These are phyloP conservation scores for Streblospio benedicti DNA, from an alignment of 1,140 invertebrate genomes.

Conservation along the genomic window DNA sequence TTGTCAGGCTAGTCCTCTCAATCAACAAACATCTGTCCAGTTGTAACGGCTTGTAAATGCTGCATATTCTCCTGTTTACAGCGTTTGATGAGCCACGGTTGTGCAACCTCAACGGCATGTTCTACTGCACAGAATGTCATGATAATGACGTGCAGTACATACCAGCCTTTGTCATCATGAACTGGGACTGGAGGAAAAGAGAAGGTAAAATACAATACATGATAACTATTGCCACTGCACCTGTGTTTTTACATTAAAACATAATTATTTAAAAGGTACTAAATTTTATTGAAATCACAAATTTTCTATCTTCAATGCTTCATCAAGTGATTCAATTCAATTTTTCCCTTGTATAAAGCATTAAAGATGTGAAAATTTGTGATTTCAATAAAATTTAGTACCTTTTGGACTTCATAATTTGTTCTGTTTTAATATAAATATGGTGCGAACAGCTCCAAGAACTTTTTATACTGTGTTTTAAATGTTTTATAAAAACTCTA, in stretches of 20 bases:
- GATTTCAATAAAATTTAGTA: no score
- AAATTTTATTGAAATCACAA: no score
- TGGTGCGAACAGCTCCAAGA: no score
- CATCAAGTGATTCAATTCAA: neutral
- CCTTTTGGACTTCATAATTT: no score
- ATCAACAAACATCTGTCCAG: no score
- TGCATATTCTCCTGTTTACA: no score
- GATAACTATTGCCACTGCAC: conserved; percentile 51
- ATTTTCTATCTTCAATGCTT: neutral
- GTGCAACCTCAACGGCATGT: conserved; percentile 73
- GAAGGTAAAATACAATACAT: conserved; percentile 66
- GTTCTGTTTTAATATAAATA: no score
- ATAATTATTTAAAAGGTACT: no score
- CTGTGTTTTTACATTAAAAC: neutral
- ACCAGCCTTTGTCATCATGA: conserved; percentile 78
- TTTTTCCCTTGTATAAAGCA: neutral
- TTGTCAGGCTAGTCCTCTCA: no score
- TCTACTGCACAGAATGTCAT: conserved; percentile 83
- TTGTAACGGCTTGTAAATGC: no score
- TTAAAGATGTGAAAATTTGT: no score
- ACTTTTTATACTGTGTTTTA: neutral
- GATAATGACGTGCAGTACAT: conserved; percentile 64
- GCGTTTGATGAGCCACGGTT: conserved; percentile 64
- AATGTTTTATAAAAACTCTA: neutral
- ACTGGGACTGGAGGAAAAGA: conserved; percentile 87